Conservation (phyloP, 30 jellyfish, hydroid and myxozoan genomes). For the Euphysa ruthae region DNA sequence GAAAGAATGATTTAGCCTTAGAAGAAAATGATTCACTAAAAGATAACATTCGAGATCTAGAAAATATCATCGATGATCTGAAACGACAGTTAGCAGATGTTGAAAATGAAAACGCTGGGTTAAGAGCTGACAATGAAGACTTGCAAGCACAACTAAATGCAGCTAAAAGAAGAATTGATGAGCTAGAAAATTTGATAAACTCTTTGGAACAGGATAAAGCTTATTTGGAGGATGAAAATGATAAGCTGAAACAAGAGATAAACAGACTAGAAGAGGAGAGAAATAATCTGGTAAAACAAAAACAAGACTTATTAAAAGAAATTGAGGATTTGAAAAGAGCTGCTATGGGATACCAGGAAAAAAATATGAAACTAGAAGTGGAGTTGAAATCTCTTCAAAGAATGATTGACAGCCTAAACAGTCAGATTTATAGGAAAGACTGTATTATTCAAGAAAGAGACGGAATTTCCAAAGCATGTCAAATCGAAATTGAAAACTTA, state of each 20-base stretch:
- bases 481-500: slow-evolving; percentile 73
- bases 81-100: slow-evolving; percentile 46
- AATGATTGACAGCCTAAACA: slow-evolving; percentile 71
- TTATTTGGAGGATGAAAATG: slow-evolving; percentile 66
- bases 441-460: slow-evolving; percentile 66
- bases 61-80: slow-evolving; percentile 57
- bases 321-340: slow-evolving; percentile 66
- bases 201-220: slow-evolving; percentile 73
- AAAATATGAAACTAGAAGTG: slow-evolving; percentile 67
- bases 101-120: slow-evolving; percentile 61
- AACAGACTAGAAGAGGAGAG: slow-evolving; percentile 64
- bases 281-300: slow-evolving; percentile 47
- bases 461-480: slow-evolving; percentile 35
- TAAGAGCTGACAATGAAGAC: slow-evolving; percentile 68
- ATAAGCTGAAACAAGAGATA: slow-evolving; percentile 45
- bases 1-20: slow-evolving; percentile 56
- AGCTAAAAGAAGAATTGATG: slow-evolving; percentile 46
- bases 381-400: slow-evolving; percentile 73
- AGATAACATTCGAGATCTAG: slow-evolving; percentile 67
- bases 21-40: slow-evolving; percentile 58
- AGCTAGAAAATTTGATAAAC: slow-evolving; percentile 42
- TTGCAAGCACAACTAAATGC: slow-evolving; percentile 39
- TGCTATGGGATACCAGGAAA: slow-evolving; percentile 65
- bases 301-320: slow-evolving; percentile 34
- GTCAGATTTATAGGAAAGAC: slow-evolving; percentile 76